These are phyloP conservation scores for Brachionus calyciflorus DNA, from an alignment of 1,140 invertebrate species.

Conservation along the genomic window DNA sequence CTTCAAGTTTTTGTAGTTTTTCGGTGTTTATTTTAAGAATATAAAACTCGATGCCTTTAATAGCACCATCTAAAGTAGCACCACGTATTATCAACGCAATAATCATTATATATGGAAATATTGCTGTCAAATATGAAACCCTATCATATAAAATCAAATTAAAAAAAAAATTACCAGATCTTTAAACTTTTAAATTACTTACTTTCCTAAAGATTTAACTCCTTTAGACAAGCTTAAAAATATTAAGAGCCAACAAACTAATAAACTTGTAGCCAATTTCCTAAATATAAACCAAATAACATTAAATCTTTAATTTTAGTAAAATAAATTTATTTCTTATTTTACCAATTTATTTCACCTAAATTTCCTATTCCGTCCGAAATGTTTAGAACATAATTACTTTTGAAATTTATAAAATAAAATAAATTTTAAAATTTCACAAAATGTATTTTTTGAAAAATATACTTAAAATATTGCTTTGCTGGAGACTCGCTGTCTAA, in stretches of 20 bases:
- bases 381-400: slow-evolving; percentile 44
- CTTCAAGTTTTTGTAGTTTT: slow-evolving; percentile 4
- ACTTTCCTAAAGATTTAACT: slow-evolving; percentile 51
- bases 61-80: slow-evolving; percentile 73
- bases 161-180: background rate
- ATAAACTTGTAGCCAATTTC: slow-evolving; percentile 36
- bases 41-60: slow-evolving; percentile 71
- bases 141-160: background rate
- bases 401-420: background rate
- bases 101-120: slow-evolving; percentile 79
- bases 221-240: slow-evolving; percentile 42
- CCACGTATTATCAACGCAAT: slow-evolving; percentile 76
- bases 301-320: too few species aligned
- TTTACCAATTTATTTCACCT: slow-evolving; percentile 43
- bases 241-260: slow-evolving; percentile 31
- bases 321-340: too few species aligned
- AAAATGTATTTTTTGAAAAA: too few species aligned
- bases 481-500: slow-evolving; percentile 28
- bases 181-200: background rate
- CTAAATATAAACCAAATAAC: too few species aligned
- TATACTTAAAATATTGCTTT: slow-evolving; percentile 46
- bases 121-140: slow-evolving; percentile 71
- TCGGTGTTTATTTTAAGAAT: slow-evolving; percentile 17
- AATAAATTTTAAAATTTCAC: background rate
- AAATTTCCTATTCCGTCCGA: slow-evolving; percentile 37